These are phyloP conservation scores for Chorisops tibialis DNA, from an alignment of 2,888 invertebrate species.

Conservation along the genomic window DNA sequence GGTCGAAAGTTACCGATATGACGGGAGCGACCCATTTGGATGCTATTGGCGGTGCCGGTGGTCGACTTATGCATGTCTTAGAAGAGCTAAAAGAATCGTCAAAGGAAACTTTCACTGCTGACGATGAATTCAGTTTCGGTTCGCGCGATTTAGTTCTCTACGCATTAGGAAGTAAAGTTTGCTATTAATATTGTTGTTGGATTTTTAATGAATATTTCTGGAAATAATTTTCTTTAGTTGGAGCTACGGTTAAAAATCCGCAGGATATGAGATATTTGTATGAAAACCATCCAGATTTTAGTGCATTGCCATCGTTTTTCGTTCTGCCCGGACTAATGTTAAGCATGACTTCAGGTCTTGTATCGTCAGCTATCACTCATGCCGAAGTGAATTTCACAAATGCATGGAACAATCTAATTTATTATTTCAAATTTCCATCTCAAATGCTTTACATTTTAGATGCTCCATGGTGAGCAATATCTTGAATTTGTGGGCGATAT, in stretches of 20 bases:
- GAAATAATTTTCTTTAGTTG: constrained; percentile 58
- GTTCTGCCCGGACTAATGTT: constrained; percentile 69
- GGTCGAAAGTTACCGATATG: constrained; percentile 82
- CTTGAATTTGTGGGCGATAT: constrained; percentile 74
- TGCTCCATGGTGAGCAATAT: constrained; percentile 96
- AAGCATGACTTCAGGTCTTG: constrained; percentile 58
- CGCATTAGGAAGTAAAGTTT: constrained; percentile 76
- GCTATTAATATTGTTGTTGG: constrained; percentile 2
- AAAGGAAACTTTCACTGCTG: constrained; percentile 28
- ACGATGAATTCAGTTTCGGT: constrained; percentile 54
- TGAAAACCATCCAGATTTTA: constrained; percentile 82
- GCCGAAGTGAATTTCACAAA: constrained; percentile 67
- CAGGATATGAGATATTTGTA: constrained; percentile 76
- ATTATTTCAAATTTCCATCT: no score
- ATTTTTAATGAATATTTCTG: background rate
- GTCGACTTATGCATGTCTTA: constrained; percentile 56
- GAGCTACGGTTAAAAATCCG: constrained; percentile 62
- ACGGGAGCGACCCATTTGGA: constrained; percentile 57
- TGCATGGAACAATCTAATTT: no score
- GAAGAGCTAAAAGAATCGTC: constrained; percentile 45
- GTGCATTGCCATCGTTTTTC: constrained; percentile 80
- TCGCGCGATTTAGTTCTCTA: constrained; percentile 79
- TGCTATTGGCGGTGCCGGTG: constrained; percentile 62
- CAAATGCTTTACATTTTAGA: no score
- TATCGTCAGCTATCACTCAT: constrained; percentile 62